Evolutionary conservation across 2,113 vertebrate genomes (phyloP).

Genomic region (Gyps fulvus): DNA sequence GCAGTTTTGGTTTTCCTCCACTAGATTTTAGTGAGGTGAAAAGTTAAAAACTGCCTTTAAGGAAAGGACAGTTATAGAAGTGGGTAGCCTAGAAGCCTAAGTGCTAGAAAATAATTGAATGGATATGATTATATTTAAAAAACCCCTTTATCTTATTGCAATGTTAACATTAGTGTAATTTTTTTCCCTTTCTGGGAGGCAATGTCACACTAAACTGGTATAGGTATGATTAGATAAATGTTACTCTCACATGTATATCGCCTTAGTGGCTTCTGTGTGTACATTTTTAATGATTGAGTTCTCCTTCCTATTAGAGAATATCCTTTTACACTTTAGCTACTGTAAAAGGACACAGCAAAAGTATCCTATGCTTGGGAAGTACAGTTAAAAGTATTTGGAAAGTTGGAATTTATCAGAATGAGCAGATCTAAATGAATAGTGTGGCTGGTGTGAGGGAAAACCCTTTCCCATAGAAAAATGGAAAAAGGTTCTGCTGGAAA

Average conservation of each 20-base stretch:
- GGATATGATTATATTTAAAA: background rate
- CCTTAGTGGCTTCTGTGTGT: background rate
- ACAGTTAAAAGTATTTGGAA: background rate
- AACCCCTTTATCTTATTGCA: slow-evolving; percentile 7
- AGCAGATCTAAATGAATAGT: background rate
- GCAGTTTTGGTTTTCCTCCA: background rate
- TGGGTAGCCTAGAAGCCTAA: background rate
- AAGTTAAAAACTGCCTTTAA: background rate
- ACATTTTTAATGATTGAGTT: background rate
- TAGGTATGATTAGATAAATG: slow-evolving; percentile 33
- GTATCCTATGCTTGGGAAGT: background rate
- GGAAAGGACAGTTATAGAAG: background rate
- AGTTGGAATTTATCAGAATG: background rate
- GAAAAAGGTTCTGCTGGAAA: background rate
- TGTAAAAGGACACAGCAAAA: background rate
- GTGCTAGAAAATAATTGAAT: background rate
- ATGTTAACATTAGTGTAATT: slow-evolving; percentile 12
- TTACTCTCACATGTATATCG: slow-evolving; percentile 22
- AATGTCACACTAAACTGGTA: slow-evolving; percentile 43
- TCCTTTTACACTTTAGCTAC: background rate
- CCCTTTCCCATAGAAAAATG: background rate
- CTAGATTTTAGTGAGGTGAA: background rate
- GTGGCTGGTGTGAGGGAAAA: background rate
- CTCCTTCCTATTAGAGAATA: slow-evolving; percentile 1
- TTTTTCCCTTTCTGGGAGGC: slow-evolving; percentile 36